These are phyloP conservation scores for Pycnonotus jocosus DNA, from an alignment of 2,113 vertebrate genomes.

Conservation along the genomic window DNA sequence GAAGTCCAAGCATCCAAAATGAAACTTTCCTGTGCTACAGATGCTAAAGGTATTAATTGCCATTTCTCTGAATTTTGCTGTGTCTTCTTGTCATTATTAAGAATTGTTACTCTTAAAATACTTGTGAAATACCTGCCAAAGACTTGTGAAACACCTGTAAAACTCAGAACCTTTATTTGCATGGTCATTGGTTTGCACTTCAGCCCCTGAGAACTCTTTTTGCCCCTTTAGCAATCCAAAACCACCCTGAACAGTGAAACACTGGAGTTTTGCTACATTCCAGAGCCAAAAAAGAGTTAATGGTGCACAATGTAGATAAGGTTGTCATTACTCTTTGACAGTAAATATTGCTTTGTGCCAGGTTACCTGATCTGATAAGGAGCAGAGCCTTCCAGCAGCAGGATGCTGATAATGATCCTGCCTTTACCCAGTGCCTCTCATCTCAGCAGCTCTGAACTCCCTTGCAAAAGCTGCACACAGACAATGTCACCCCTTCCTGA, in stretches of 20 bases:
- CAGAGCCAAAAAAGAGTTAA: background rate
- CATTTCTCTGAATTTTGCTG: background rate
- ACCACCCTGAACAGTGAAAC: background rate
- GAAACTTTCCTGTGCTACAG: background rate
- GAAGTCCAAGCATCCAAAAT: background rate
- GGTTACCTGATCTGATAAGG: background rate
- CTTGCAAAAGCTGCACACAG: background rate
- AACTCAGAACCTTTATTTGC: background rate
- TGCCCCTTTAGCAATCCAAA: background rate
- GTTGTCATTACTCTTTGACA: background rate
- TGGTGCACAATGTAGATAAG: background rate
- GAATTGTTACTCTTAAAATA: background rate
- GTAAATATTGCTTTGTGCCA: background rate
- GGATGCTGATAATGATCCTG: background rate
- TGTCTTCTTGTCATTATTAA: background rate
- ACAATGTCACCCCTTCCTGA: background rate
- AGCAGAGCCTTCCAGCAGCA: background rate
- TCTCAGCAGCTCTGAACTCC: background rate
- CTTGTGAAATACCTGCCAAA: background rate
- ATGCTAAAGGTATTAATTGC: background rate
- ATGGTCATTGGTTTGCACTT: background rate
- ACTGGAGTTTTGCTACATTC: background rate
- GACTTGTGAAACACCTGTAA: background rate
- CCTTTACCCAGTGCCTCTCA: background rate
- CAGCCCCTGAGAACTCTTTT: background rate